Percentiles rank a stretch among this genome's conserved stretches.
Evolutionary conservation across 2,797 vertebrate species (phyloP).

Genomic region (Mormyrus proboscirostris): DNA sequence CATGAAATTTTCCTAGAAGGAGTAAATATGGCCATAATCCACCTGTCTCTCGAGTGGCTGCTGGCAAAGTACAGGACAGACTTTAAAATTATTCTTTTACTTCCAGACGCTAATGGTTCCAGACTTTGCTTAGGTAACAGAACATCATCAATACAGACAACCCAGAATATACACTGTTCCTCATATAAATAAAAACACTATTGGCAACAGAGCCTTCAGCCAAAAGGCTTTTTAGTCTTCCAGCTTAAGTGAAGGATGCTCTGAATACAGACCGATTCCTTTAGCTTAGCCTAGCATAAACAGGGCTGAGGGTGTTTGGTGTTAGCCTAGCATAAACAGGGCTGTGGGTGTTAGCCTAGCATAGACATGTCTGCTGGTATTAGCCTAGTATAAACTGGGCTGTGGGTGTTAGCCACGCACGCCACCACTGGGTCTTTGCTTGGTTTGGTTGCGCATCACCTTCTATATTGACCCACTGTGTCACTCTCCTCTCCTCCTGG

Average conservation of each 20-base stretch:
- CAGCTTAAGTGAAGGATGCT: background rate
- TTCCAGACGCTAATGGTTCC: background rate
- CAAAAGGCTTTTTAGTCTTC: background rate
- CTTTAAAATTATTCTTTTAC: background rate
- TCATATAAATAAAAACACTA: background rate
- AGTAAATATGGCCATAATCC: background rate
- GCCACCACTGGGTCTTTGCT: background rate
- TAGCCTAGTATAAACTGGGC: too few species aligned
- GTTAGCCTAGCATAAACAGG: too few species aligned
- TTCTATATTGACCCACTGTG: background rate
- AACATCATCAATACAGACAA: background rate
- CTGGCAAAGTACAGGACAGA: background rate
- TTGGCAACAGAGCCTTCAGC: background rate
- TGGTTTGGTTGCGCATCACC: background rate
- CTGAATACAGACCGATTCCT: background rate
- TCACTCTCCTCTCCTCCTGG: background rate
- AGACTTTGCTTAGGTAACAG: background rate
- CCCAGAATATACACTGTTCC: background rate
- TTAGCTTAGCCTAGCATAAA: background rate
- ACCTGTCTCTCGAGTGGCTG: background rate
- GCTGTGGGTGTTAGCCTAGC: too few species aligned
- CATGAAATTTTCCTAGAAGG: background rate
- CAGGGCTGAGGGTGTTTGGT: background rate
- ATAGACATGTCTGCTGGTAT: too few species aligned
- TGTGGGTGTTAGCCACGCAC: background rate